Evolutionary conservation across 1,140 invertebrate species (phyloP), one percentile per base, ranked within the genome.

Genomic region (Chionoecetes opilio): DNA sequence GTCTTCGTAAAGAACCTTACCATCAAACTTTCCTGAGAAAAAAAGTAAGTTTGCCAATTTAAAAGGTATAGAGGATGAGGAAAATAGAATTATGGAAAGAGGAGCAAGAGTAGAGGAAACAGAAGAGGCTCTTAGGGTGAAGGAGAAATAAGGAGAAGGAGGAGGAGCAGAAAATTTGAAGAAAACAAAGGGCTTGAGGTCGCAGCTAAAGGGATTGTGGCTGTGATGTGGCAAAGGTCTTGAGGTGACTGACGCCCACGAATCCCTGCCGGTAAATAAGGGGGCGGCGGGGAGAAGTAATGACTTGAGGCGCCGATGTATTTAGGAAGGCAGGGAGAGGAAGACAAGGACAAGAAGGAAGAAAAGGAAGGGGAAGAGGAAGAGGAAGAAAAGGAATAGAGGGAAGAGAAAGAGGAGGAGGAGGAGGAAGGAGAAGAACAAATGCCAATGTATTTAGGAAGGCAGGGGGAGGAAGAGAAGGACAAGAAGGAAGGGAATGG

Each of bases 31-130:
- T 75, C 21, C 11, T 53, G 46, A 53, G 46, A 17, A 21, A 75
- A 75, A 75, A 75, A 75, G 1, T n/a, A n/a, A 75, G 63, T 75
- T 75, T 75, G n/a, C n/a, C 63, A 75, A 75, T 75, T 75, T 75
- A 75, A n/a, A 75, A 75, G 63, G 63, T n/a, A n/a, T 2, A 21
- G 17, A 75, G 63, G 63, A 75, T 1, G 26, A 21, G n/a, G 63
- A 21, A 75, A n/a, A 21, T 21, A 5, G n/a, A 75, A 46, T n/a
- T n/a, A n/a, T n/a, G 63, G 21, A n/a, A 11, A n/a, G 63, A 75
- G 63, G 63, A 1, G 63, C 26, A 75, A n/a, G 63, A 75, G 63
- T 2, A 75, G 63, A 26, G n/a, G 17, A 63, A 63, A n/a, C 21
- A 75, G 26, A n/a, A 21, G 63, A 75, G 46, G 21, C 21, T 14